These are phyloP conservation scores for Cantharis flavilabris DNA, from an alignment of 2,888 invertebrate genomes.

Conservation along the genomic window DNA sequence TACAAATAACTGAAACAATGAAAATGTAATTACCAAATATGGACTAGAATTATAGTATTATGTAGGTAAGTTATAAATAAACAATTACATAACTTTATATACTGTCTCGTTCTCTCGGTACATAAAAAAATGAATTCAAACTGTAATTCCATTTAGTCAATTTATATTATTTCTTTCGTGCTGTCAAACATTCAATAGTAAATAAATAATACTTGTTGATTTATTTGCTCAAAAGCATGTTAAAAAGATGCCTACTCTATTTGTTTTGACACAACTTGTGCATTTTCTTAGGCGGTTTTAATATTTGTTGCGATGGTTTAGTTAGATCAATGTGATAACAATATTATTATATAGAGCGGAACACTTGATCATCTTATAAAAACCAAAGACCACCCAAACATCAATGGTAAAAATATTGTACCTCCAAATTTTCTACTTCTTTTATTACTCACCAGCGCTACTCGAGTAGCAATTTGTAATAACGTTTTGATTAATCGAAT, in stretches of 20 bases:
- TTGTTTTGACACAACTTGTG: constrained; percentile 23
- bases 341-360: constrained; percentile 23
- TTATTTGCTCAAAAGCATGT: constrained; percentile 14
- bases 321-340: constrained; percentile 28
- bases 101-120: background rate
- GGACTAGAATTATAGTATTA: background rate
- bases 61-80: background rate
- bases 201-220: constrained; percentile 12
- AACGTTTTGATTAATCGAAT: constrained; percentile 29
- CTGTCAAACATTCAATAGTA: constrained; percentile 14
- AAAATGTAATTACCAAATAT: background rate
- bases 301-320: constrained; percentile 16
- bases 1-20: background rate
- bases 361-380: constrained; percentile 26
- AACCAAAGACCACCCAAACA: constrained; percentile 36
- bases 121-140: background rate
- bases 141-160: constrained; percentile 4
- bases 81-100: background rate
- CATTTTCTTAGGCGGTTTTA: constrained; percentile 14
- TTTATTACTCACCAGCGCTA: constrained; percentile 24
- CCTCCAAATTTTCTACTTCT: constrained; percentile 16
- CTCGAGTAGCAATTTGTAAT: constrained; percentile 24
- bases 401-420: constrained; percentile 28
- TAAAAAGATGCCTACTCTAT: constrained; percentile 13
- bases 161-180: constrained; percentile 14